These are phyloP conservation scores for Mamestra brassicae DNA, from an alignment of 2,888 invertebrate species.

Conservation along the genomic window DNA sequence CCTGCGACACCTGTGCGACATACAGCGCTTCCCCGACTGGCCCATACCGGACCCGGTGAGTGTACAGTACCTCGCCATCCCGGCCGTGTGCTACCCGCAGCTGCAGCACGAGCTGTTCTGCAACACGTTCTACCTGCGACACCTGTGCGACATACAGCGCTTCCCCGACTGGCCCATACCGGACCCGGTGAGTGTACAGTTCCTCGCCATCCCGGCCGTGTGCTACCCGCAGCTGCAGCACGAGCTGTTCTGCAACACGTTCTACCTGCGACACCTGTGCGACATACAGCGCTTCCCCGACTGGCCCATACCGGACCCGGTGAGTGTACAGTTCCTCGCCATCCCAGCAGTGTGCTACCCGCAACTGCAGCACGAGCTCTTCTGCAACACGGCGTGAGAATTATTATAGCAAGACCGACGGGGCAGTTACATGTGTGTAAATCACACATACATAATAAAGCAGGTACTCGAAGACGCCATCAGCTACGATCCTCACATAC, in stretches of 20 bases:
- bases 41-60: slow-evolving; percentile 94
- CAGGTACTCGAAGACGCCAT: too few species aligned
- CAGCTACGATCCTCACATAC: too few species aligned
- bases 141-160: neutral
- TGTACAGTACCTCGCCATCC: slow-evolving; percentile 43
- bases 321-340: slow-evolving; percentile 94
- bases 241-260: slow-evolving; percentile 99
- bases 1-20: slow-evolving; percentile 92
- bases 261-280: slow-evolving; percentile 98
- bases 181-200: slow-evolving; percentile 75
- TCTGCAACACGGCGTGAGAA: slow-evolving; percentile 95
- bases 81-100: too few species aligned
- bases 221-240: slow-evolving; percentile 97
- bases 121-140: slow-evolving; percentile 2
- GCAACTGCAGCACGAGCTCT: slow-evolving; percentile 98
- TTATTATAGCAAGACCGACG: too few species aligned
- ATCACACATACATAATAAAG: too few species aligned
- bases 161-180: too few species aligned
- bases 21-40: slow-evolving; percentile 97
- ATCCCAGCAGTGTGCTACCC: slow-evolving; percentile 98
- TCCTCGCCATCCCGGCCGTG: slow-evolving; percentile 93
- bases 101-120: slow-evolving; percentile 1
- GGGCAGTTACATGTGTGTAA: too few species aligned
- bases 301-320: slow-evolving; percentile 99
- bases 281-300: slow-evolving; percentile 97